Percentiles rank a stretch among this genome's conserved stretches.
Evolutionary conservation across 2,113 vertebrate species (phyloP).

Genomic region (Hypomesus transpacificus): DNA sequence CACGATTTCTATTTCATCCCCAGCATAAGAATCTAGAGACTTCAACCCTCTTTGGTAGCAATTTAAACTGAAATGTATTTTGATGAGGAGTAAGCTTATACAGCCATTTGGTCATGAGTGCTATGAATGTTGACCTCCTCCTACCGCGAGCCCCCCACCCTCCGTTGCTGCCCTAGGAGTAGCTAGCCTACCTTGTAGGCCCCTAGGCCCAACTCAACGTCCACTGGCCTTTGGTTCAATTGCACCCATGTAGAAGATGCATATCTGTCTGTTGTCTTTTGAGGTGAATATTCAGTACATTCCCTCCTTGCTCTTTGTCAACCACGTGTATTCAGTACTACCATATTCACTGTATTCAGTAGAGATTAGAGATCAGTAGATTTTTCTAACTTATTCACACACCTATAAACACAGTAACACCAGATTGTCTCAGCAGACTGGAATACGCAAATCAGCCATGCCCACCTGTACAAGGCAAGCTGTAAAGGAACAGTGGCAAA

Average conservation of each 20-base stretch:
- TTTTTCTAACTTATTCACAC: neutral
- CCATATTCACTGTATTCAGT: no score
- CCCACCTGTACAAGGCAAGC: neutral
- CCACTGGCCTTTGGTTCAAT: no score
- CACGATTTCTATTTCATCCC: slow-evolving; percentile 18
- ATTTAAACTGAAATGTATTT: slow-evolving; percentile 9
- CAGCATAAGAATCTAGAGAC: slow-evolving; percentile 17
- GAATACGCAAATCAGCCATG: slow-evolving; percentile 1
- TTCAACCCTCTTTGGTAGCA: slow-evolving; percentile 2
- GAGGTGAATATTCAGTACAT: no score
- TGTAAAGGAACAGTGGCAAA: neutral
- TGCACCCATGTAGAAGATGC: no score
- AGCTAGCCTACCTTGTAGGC: neutral
- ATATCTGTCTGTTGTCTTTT: no score
- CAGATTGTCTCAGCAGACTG: neutral
- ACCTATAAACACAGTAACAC: neutral
- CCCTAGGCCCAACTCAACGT: no score
- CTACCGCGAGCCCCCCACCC: neutral
- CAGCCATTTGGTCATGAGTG: neutral
- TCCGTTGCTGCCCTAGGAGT: neutral
- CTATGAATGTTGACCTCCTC: neutral
- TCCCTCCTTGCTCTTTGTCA: neutral
- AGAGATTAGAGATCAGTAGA: neutral
- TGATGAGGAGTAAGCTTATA: slow-evolving; percentile 6
- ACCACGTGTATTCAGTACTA: no score